phyloP scores from a whole-genome alignment of 2,888 invertebrate genomes.

The Caenorhabditis sinica region DNA sequence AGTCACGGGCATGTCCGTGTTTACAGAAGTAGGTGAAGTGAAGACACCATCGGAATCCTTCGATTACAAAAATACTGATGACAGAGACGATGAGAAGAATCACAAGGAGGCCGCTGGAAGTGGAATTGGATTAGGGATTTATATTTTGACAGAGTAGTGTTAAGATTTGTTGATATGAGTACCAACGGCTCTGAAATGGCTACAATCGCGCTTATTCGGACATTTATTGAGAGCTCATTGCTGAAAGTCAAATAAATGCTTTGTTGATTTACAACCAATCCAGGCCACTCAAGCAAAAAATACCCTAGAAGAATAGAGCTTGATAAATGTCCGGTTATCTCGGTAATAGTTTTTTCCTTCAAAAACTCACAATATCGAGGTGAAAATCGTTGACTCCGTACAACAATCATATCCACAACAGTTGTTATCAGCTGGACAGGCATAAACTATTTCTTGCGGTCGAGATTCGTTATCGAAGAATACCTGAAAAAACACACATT shows the following conservation, averaged over 20 bases:
- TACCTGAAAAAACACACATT: constrained; percentile 40
- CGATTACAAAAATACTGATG: constrained; percentile 68
- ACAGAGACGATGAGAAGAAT: constrained; percentile 70
- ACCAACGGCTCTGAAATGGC: no score
- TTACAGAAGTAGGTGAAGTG: constrained; percentile 69
- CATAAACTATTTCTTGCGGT: constrained; percentile 70
- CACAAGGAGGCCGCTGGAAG: constrained; percentile 69
- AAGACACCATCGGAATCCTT: constrained; percentile 67
- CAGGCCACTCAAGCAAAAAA: no score
- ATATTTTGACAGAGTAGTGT: no score
- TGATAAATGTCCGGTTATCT: no score
- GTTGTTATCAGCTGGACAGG: constrained; percentile 61
- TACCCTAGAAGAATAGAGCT: no score
- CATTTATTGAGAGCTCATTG: no score
- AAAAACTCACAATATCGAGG: constrained; percentile 70
- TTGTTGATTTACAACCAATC: no score
- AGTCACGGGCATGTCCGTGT: constrained; percentile 63
- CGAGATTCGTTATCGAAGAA: constrained; percentile 66
- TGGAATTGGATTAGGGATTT: no score
- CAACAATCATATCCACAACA: constrained; percentile 73
- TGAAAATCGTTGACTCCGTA: constrained; percentile 67
- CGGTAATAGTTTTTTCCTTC: neutral
- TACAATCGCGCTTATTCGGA: no score
- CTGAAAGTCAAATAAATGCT: no score
- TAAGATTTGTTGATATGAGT: no score